phyloP scores from a whole-genome alignment of 1,140 invertebrate species.

The Leptoteleia sp. region DNA sequence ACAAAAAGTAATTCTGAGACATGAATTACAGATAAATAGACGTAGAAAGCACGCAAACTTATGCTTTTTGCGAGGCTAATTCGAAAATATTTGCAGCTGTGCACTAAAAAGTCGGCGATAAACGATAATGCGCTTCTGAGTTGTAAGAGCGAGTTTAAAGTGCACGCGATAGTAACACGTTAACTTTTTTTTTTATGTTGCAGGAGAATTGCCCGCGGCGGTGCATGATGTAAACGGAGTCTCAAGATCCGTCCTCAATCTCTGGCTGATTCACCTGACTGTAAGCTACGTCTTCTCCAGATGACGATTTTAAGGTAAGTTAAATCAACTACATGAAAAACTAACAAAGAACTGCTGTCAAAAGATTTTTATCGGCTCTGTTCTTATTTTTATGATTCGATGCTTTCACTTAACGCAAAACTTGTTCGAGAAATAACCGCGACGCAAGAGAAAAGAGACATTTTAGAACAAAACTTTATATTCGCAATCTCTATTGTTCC shows the following conservation, averaged over 20 bases:
- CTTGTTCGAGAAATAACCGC: neutral
- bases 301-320: conserved; percentile 80
- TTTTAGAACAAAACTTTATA: conserved; percentile 4
- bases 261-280: conserved; percentile 80
- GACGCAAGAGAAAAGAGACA: neutral
- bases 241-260: conserved; percentile 79
- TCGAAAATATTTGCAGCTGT: conserved; percentile 18
- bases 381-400: conserved; percentile 11
- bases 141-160: conserved; percentile 46
- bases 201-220: conserved; percentile 81
- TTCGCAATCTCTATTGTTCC: neutral
- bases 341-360: conserved; percentile 22
- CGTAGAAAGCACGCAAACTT: too few relatives aligned
- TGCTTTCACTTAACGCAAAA: conserved; percentile 17
- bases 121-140: conserved; percentile 42
- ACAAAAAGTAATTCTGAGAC: too few relatives aligned
- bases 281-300: conserved; percentile 80
- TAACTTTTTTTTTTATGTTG: conserved; percentile 67
- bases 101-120: conserved; percentile 32
- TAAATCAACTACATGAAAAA: conserved; percentile 27
- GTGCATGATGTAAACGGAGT: conserved; percentile 81
- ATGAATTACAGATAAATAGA: too few relatives aligned
- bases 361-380: conserved; percentile 16
- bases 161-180: conserved; percentile 49
- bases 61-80: conserved; percentile 2